Conservation (phyloP, 2,113 vertebrate species). For the Hippocampus abdominalis region DNA sequence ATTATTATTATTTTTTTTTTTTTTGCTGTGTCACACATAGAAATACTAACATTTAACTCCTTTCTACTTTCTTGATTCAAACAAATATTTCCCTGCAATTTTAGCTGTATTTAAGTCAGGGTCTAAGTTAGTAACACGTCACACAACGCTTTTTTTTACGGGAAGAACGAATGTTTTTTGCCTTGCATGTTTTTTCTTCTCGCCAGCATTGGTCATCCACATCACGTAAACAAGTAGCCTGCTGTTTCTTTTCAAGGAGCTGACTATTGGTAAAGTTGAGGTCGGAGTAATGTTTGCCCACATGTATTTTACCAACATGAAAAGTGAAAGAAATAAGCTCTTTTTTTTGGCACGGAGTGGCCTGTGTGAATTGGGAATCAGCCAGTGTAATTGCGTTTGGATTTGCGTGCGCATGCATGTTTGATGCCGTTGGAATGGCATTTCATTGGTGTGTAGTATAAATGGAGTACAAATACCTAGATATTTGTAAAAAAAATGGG, state of each 20-base stretch:
- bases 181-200: slow-evolving; percentile 33
- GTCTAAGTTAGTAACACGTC: not conserved
- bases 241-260: slow-evolving; percentile 24
- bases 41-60: not conserved
- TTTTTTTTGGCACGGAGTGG: slow-evolving; percentile 12
- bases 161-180: slow-evolving; percentile 12
- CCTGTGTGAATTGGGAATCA: slow-evolving; percentile 31
- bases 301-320: slow-evolving; percentile 36
- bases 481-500: slow-evolving; percentile 9
- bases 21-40: not conserved
- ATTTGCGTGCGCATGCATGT: slow-evolving; percentile 21
- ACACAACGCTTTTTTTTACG: not conserved
- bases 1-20: not conserved
- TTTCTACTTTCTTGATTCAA: not conserved
- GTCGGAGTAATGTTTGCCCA: slow-evolving; percentile 14
- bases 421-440: slow-evolving; percentile 29
- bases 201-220: slow-evolving; percentile 15
- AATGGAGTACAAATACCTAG: slow-evolving; percentile 16
- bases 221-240: slow-evolving; percentile 15
- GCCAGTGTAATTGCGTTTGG: slow-evolving; percentile 32
- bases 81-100: slow-evolving; percentile 7
- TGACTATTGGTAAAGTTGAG: slow-evolving; percentile 38
- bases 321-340: slow-evolving; percentile 37
- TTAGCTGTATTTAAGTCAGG: not conserved
- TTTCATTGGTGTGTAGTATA: slow-evolving; percentile 26